phyloP scores from a whole-genome alignment of 2,797 vertebrate genomes.

The Jordanella pulchra region DNA sequence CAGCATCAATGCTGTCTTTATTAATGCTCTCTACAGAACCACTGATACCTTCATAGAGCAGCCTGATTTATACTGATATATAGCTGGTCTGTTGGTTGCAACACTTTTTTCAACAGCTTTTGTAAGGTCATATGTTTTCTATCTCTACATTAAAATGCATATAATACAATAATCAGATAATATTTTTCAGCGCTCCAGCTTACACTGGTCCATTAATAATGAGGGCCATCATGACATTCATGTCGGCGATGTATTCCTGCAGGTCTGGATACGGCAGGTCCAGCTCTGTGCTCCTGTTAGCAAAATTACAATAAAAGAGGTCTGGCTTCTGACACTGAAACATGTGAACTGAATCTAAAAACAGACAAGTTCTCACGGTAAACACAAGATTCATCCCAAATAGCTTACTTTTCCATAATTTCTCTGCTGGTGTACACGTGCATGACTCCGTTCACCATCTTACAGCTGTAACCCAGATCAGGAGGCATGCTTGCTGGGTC shows the following conservation, averaged over 20 bases:
- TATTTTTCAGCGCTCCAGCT: slow-evolving; percentile 33
- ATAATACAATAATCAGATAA: neutral
- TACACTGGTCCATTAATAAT: slow-evolving; percentile 98
- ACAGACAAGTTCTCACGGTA: neutral
- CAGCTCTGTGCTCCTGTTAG: slow-evolving; percentile 85
- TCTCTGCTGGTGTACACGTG: slow-evolving; percentile 86
- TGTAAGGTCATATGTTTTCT: neutral
- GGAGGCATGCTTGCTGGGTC: slow-evolving; percentile 85
- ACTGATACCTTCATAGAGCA: neutral
- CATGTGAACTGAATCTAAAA: slow-evolving; percentile 30
- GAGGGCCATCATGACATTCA: slow-evolving; percentile 98
- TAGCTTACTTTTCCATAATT: slow-evolving; percentile 77
- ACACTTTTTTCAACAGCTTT: neutral
- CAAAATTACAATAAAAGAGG: slow-evolving; percentile 28
- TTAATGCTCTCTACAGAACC: no score
- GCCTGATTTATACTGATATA: neutral
- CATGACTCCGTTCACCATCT: slow-evolving; percentile 90
- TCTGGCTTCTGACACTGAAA: slow-evolving; percentile 9
- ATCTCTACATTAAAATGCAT: neutral
- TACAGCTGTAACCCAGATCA: slow-evolving; percentile 87
- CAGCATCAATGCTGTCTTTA: no score
- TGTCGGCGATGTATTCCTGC: slow-evolving; percentile 92
- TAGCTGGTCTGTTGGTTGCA: neutral
- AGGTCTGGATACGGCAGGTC: slow-evolving; percentile 92
- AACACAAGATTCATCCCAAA: slow-evolving; percentile 75